phyloP scores from a whole-genome alignment of 1,140 invertebrate genomes.

The Calosoma granatense region DNA sequence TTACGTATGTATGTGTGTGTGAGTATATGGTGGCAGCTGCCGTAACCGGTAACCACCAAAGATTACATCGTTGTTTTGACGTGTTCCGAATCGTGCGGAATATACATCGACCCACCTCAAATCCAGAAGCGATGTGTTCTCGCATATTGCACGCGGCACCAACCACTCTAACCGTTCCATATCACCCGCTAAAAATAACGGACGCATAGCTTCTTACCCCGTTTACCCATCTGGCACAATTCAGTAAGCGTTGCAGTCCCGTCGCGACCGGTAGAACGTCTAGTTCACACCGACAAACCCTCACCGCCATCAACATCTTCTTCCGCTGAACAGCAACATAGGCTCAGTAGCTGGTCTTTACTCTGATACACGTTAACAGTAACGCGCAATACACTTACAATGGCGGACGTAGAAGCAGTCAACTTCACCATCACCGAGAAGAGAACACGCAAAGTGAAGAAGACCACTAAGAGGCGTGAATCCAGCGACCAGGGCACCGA shows the following conservation, averaged over 20 bases:
- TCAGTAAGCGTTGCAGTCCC: conserved; percentile 19
- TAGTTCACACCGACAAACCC: no score
- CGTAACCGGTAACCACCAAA: no score
- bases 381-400: conserved; percentile 32
- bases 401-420: conserved; percentile 80
- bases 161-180: conserved; percentile 26
- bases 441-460: conserved; percentile 83
- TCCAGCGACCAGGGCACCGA: conserved; percentile 57
- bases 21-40: no score
- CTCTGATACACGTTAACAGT: conserved; percentile 1
- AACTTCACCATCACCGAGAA: conserved; percentile 72
- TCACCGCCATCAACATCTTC: conserved; percentile 8
- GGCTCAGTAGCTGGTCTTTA: conserved; percentile 12
- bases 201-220: conserved; percentile 22
- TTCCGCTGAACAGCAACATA: conserved; percentile 12
- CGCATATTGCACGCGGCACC: conserved; percentile 23
- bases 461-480: conserved; percentile 68
- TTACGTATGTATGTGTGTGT: no score
- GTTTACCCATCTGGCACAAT: conserved; percentile 28
- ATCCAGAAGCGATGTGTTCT: conserved; percentile 1
- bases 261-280: neutral
- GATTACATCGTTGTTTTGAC: no score
- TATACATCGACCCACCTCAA: neutral
- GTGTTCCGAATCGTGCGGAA: no score
- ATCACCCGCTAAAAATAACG: conserved; percentile 37